These are phyloP conservation scores for Neolamprologus devosi DNA, from an alignment of 2,113 vertebrate species.

Conservation along the genomic window DNA sequence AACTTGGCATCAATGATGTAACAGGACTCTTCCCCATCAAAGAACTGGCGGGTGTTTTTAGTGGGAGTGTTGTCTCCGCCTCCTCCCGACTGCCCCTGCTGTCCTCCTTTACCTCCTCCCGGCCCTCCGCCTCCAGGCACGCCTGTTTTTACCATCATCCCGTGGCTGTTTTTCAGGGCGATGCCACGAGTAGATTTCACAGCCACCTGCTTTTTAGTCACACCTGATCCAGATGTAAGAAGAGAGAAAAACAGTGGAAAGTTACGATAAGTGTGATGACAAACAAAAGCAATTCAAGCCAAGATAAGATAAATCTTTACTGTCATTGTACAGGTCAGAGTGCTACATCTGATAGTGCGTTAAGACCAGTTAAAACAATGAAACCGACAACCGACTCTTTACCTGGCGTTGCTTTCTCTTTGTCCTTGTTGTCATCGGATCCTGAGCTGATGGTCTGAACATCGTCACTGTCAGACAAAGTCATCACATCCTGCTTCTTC, in stretches of 20 bases:
- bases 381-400: background rate
- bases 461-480: slow-evolving; percentile 90
- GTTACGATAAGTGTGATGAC: background rate
- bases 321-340: background rate
- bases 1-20: slow-evolving; percentile 98
- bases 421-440: slow-evolving; percentile 84
- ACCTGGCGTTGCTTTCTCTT: slow-evolving; percentile 63
- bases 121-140: slow-evolving; percentile 18
- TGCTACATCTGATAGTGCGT: background rate
- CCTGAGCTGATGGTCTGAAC: slow-evolving; percentile 97
- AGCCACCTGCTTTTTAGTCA: slow-evolving; percentile 87
- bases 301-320: background rate
- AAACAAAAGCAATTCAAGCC: background rate
- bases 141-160: slow-evolving; percentile 85
- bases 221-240: slow-evolving; percentile 46
- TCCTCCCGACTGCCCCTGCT: slow-evolving; percentile 43
- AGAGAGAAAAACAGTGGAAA: background rate
- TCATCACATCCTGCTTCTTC: slow-evolving; percentile 83
- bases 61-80: slow-evolving; percentile 68
- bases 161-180: slow-evolving; percentile 86
- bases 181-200: slow-evolving; percentile 95
- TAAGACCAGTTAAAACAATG: background rate
- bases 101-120: slow-evolving; percentile 35
- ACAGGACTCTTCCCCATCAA: slow-evolving; percentile 92
- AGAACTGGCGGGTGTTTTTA: slow-evolving; percentile 87